Evolutionary conservation across 2,797 vertebrate species (phyloP).

Genomic region (Hippoglossus hippoglossus): DNA sequence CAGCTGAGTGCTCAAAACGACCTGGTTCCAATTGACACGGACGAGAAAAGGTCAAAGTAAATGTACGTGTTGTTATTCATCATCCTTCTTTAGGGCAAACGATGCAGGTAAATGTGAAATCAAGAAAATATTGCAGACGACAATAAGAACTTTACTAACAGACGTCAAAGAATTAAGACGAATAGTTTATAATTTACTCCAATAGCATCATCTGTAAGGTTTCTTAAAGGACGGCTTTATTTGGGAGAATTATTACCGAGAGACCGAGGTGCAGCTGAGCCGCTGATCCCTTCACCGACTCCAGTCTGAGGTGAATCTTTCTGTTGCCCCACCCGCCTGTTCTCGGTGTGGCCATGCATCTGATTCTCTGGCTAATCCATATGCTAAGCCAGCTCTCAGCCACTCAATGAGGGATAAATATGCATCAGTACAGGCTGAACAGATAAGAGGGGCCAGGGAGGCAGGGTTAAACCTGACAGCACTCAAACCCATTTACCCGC

Average conservation of each 20-base stretch:
- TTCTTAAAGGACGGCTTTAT: no score
- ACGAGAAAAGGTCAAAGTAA: not conserved
- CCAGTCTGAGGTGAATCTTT: not conserved
- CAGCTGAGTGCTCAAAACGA: no score
- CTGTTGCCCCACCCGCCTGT: no score
- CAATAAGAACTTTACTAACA: no score
- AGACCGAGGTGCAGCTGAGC: not conserved
- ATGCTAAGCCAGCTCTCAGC: constrained; percentile 54
- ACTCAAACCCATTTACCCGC: constrained; percentile 6
- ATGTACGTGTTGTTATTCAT: no score
- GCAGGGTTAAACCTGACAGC: constrained; percentile 25
- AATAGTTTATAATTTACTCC: no score
- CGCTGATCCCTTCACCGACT: not conserved
- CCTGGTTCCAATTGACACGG: not conserved
- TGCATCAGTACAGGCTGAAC: constrained; percentile 54
- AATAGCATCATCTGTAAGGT: no score
- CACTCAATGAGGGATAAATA: constrained; percentile 54
- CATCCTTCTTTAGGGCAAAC: not conserved
- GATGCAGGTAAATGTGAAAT: not conserved
- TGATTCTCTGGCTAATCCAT: constrained; percentile 58
- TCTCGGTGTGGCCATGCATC: constrained; percentile 41
- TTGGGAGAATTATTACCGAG: not conserved
- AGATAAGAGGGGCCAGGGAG: constrained; percentile 55
- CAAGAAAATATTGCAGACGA: not conserved
- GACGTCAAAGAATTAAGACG: no score